These are phyloP conservation scores for Lasius platythorax DNA, from an alignment of 2,888 invertebrate genomes.

Conservation along the genomic window DNA sequence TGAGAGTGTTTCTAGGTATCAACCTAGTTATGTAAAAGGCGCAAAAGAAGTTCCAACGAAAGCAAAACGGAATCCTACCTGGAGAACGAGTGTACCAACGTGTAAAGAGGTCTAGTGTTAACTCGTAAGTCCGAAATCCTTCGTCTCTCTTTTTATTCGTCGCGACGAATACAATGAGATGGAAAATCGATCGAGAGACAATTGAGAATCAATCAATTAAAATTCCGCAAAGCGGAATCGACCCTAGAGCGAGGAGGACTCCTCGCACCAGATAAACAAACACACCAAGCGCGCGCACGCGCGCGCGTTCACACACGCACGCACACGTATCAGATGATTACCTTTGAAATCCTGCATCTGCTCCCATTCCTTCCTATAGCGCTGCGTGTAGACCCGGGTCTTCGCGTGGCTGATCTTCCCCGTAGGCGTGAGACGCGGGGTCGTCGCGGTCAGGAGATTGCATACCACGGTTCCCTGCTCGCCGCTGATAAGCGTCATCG, in stretches of 20 bases:
- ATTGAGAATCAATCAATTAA: no score
- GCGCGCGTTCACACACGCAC: no score
- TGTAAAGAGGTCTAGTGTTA: neutral
- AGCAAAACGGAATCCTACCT: no score
- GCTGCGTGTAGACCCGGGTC: constrained; percentile 87
- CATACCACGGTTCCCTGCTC: constrained; percentile 66
- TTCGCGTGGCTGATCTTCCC: constrained; percentile 85
- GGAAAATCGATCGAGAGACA: no score
- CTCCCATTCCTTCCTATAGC: constrained; percentile 88
- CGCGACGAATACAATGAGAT: no score
- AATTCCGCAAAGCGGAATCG: neutral
- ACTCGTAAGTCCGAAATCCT: neutral
- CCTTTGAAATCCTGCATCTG: constrained; percentile 88
- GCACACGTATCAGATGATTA: constrained; percentile 72
- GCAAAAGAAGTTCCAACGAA: no score
- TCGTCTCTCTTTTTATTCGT: neutral
- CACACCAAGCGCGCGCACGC: neutral
- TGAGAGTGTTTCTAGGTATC: no score
- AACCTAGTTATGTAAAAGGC: neutral
- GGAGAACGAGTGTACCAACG: neutral
- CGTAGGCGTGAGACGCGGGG: constrained; percentile 81
- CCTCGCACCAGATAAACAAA: neutral
- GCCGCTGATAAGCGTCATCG: constrained; percentile 60
- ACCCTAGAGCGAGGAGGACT: neutral
- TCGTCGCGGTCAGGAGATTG: constrained; percentile 55